Conservation (phyloP, 1,140 invertebrate genomes). For the Ceratina japonica region DNA sequence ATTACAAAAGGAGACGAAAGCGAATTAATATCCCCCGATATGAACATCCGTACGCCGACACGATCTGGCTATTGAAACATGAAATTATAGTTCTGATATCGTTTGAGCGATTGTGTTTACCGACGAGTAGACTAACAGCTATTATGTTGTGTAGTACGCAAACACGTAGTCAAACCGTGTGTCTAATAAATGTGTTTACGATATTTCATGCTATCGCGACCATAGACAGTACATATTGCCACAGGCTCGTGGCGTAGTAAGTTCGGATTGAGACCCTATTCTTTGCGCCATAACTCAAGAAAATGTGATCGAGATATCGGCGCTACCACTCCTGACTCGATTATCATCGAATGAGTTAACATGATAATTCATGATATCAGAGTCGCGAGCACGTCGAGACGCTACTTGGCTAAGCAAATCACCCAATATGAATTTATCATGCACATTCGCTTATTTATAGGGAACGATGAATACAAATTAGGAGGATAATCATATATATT, state of each 20-base stretch:
- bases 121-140: not conserved
- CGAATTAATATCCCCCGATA: not conserved
- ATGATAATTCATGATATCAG: not conserved
- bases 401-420: not conserved
- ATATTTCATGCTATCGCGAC: not conserved
- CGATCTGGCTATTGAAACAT: not conserved
- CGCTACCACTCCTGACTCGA: not conserved
- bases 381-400: not conserved
- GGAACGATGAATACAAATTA: not conserved
- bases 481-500: not conserved
- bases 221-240: not conserved
- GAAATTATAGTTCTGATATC: not conserved
- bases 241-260: not conserved
- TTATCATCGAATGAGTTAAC: not conserved
- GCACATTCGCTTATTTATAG: not conserved
- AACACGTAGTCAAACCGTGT: not conserved
- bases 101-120: constrained; percentile 20
- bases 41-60: not conserved
- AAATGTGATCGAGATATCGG: not conserved
- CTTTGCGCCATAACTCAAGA: not conserved
- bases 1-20: too few species aligned
- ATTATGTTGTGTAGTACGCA: constrained; percentile 3
- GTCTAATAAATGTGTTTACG: constrained; percentile 14
- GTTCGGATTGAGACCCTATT: not conserved
- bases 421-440: not conserved